Evolutionary conservation across 2,888 invertebrate species (phyloP), one percentile per base, ranked within the genome.

Genomic region (Agriopis leucophaearia): DNA sequence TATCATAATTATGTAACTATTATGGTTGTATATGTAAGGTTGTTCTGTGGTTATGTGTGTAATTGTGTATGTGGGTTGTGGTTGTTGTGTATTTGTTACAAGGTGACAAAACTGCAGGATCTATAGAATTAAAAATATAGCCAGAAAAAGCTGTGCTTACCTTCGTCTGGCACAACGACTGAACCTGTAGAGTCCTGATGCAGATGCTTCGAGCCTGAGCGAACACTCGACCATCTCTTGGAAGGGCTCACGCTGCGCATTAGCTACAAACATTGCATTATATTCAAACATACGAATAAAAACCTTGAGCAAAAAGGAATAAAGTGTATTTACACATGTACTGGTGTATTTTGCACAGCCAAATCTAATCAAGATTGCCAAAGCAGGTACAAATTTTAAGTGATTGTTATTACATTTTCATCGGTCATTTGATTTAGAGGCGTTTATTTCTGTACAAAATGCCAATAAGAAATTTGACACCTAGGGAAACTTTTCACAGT

Each of bases 111-210:
- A 27, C 27, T 27, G 27, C 27, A 27, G 27, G 5, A 27, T 27
- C 27, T 27, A 35, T 8, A 3, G 1, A 27, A 36, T 13, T 36
- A 2, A 51, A 51, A 13, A 35, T 51, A 38, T n/a, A 36, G n/a
- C 3, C 16, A 52, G 15, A 36, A 52, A 15, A 13, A 40, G 42
- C 1, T 6, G 16, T 42, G 18, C 52, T 74, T 83, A 92, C 93
- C 94, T 74, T 90, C 89, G 74, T 94, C 94, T 0, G 87, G 84
- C 3, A 94, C 85, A 6, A 95, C 90, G 38, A 95, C 95, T 58
- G 95, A 95, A n/a, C 95, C 95, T 1, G 94, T 95, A 8, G 95
- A 95, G 81, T 95, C 95, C 81, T 95, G 95, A 64, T 87, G 90
- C 52, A 91, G 77, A 18, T 77, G 82, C 27, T 84, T 82, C 42